Evolutionary conservation across 2,113 vertebrate species (phyloP), one percentile per base, ranked within the genome.

Genomic region (Rhinopomastus cyanomelas): DNA sequence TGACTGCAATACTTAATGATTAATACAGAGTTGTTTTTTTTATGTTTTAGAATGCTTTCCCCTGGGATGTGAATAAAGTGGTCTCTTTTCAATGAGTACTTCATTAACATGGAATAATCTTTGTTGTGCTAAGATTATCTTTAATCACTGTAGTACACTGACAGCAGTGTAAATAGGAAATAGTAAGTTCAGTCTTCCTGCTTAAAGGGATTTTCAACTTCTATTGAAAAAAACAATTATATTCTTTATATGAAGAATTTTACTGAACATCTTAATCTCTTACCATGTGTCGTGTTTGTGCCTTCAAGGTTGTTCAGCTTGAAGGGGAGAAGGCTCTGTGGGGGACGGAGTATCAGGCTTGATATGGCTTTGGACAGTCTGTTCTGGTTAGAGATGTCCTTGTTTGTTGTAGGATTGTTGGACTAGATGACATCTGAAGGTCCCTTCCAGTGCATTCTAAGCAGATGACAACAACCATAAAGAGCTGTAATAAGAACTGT

Each of bases 131-230:
- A 29, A 83, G 64, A 67, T 61, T 85, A 72, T 83, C 60, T 91
- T 87, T 90, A 74, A 81, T 93, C 39, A 3, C 65, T 67, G 68
- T 84, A 57, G 29, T 81, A 11, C 27, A 55, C 18, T 26, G 81
- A 77, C 29, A 78, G 83, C 42, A 34, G 29, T 22, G 80, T 87
- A 87, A 89, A 71, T 80, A 88, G 69, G 74, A 90, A 91, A 86
- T 75, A 69, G n/a, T 57, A 89, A 62, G 32, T 34, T 69, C 34
- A 87, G 65, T 25, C 65, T 71, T 90, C 77, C 88, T 90, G 80
- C 80, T 83, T 71, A 78, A 86, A 88, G 81, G n/a, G 26, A 78
- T 88, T 83, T 89, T 84, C 79, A 8, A 69, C 39, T 87, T 52
- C 12, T 37, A 37, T 34, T 39, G 29, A 64, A 90, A 90, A n/a